Evolutionary conservation across 2,888 invertebrate genomes (phyloP).

Genomic region (Pachycephus smyrnensis): DNA sequence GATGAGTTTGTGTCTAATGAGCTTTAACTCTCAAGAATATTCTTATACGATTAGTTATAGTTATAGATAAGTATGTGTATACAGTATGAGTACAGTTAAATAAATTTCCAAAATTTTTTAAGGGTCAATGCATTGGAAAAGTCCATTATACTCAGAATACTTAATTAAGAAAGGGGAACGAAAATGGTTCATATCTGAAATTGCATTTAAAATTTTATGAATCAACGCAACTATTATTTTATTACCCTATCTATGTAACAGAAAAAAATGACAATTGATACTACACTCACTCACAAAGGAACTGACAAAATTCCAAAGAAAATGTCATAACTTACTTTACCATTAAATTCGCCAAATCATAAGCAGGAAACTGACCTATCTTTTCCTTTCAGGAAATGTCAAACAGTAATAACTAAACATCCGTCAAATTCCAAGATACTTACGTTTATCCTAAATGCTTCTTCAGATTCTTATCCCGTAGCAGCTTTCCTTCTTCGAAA

Average conservation of each 20-base stretch:
- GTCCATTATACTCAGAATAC: no score
- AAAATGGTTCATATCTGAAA: no score
- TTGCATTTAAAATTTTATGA: no score
- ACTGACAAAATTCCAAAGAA: not conserved
- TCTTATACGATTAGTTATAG: not conserved
- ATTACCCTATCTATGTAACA: not conserved
- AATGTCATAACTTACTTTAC: not conserved
- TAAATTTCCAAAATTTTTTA: not conserved
- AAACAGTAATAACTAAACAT: not conserved
- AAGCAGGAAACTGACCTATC: not conserved
- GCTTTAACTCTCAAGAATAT: not conserved
- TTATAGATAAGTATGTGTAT: not conserved
- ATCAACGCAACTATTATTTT: not conserved
- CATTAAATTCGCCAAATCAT: not conserved
- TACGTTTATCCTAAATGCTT: not conserved
- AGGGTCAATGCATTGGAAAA: not conserved
- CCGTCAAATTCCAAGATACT: not conserved
- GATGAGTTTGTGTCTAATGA: not conserved
- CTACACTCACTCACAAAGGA: not conserved
- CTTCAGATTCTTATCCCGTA: not conserved
- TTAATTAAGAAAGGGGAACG: no score
- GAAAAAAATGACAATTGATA: not conserved
- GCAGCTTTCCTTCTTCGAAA: not conserved
- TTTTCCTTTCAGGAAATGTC: not conserved
- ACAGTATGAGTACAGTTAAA: not conserved